phyloP scores from a whole-genome alignment of 2,888 invertebrate genomes.

The Gastrophysa polygoni region DNA sequence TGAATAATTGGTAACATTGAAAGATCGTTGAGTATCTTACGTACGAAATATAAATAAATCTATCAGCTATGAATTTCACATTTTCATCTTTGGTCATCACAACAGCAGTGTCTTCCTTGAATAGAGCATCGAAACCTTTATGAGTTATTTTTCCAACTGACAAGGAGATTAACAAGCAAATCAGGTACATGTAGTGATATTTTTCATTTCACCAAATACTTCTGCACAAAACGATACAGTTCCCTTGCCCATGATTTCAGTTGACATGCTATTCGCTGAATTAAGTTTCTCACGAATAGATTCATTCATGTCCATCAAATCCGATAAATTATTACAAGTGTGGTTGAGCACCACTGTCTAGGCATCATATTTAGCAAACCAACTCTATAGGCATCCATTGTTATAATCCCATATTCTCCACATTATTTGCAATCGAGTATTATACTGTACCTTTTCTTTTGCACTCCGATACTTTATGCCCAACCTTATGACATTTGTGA shows the following conservation, averaged over 20 bases:
- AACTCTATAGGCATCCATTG: background rate
- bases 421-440: background rate
- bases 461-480: background rate
- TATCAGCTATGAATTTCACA: slow-evolving; percentile 17
- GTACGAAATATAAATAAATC: slow-evolving; percentile 19
- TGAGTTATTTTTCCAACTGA: slow-evolving; percentile 24
- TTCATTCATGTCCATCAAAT: background rate
- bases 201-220: too few species aligned
- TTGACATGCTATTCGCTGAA: too few species aligned
- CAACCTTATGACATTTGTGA: background rate
- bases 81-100: slow-evolving; percentile 3
- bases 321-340: background rate
- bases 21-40: background rate
- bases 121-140: slow-evolving; percentile 16
- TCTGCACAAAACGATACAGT: too few species aligned
- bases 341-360: background rate
- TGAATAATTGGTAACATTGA: background rate
- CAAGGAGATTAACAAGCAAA: too few species aligned
- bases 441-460: background rate
- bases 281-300: too few species aligned
- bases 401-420: background rate
- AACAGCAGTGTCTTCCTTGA: slow-evolving; percentile 17
- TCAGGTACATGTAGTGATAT: too few species aligned
- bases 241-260: too few species aligned
- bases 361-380: background rate